Evolutionary conservation across 2,113 vertebrate genomes (phyloP), one percentile per base, ranked within the genome.

Genomic region (Alexandromys fortis): DNA sequence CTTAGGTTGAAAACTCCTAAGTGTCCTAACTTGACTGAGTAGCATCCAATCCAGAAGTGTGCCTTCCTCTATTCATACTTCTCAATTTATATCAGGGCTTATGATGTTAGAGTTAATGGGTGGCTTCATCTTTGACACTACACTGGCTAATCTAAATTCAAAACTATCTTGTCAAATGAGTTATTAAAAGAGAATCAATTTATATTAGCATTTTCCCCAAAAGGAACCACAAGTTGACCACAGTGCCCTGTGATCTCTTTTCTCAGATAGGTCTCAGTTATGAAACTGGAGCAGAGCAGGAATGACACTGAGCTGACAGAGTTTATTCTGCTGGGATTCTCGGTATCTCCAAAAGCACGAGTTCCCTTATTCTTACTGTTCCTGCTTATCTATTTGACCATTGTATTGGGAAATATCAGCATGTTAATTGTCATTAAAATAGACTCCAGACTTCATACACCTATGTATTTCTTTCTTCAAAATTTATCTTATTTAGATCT

Each of bases 401-500:
- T 95, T 3, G 33, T 98, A 0, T 35, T 96, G 30, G 98, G 97
- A 52, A 98, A 98, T 45, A 7, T 75, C 70, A 97, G 97, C 81
- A 97, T 98, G 95, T 88, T 98, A 16, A 73, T 97, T 86, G 47
- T 91, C 87, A 97, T 98, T 63, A 96, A 95, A 33, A 78, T 17
- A 86, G 97, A 98, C 42, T 88, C 94, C 86, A 97, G 17, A 22
- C 97, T 98, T 68, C 97, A 98, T 21, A 98, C 78, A 0, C 97
- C 98, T 8, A 98, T 98, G 98, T 98, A 98, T 79, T 98, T 98
- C 67, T 98, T 98, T 95, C 94, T 98, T 2, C 95, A 94, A 95
- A 98, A 98, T 9, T 35, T 98, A 65, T 97, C 98, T 7, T 63
- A 81, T 38, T 55, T 98, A 83, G 98, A 98, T 93, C 91, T 97